Evolutionary conservation across 2,113 vertebrate species (phyloP), one percentile per base, ranked within the genome.

Genomic region (Aphyosemion australe): DNA sequence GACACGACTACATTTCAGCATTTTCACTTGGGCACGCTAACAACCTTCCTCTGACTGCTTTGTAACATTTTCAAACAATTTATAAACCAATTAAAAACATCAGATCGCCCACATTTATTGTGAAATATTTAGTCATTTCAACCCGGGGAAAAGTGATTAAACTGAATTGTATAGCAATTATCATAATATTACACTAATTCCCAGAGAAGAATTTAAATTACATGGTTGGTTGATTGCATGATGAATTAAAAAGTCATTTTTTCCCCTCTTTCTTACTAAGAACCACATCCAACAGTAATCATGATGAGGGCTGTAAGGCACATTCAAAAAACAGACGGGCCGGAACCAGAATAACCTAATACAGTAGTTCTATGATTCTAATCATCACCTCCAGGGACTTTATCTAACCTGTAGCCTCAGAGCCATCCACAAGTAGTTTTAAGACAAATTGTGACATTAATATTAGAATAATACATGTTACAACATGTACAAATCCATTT

Each of bases 121-220:
- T 76, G 73, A 71, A 83, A 81, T 83, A 85, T 64, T 50, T 59
- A 77, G 79, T 86, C 69, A 80, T 89, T 92, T 78, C 84, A 88
- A 86, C 82, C 76, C 79, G 84, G 74, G 81, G 68, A 69, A 72
- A 88, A 90, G 90, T 88, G 89, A 92, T 92, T 83, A 88, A 70
- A 82, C 85, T 81, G 82, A 88, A 92, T 90, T 90, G 89, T 90
- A 85, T 60, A 80, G 84, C 87, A 92, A 92, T 94, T 92, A 92
- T 91, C 88, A 91, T 90, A 92, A 90, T 88, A 92, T 89, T 89
- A 92, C 78, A 90, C 89, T 92, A 90, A 93, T 93, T 93, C 90
- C 90, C 88, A 89, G 80, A 92, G 88, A 92, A 91, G 84, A 91
- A 91, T 92, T 93, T 89, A 92, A 93, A 94, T 92, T 91, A 93